These are phyloP conservation scores for Deroptyus accipitrinus DNA, from an alignment of 2,113 vertebrate genomes.

Conservation along the genomic window DNA sequence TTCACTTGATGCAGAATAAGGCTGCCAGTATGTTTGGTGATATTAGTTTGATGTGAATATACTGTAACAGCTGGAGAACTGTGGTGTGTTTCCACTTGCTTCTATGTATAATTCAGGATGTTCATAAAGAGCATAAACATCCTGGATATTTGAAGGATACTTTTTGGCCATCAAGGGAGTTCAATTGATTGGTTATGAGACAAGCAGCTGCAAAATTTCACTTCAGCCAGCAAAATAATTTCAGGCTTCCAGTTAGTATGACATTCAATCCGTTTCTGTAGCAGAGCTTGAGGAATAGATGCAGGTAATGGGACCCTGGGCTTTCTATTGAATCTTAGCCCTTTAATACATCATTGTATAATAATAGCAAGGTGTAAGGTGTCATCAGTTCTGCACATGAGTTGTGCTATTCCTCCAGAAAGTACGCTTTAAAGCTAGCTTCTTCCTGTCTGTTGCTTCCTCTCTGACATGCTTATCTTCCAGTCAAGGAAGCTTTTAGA, in stretches of 20 bases:
- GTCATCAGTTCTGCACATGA: not conserved
- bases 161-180: not conserved
- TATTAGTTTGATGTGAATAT: not conserved
- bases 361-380: not conserved
- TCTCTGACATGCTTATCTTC: not conserved
- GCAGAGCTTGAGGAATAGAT: not conserved
- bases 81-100: conserved; percentile 13
- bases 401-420: not conserved
- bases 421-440: not conserved
- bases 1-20: not conserved
- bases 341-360: not conserved
- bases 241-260: not conserved
- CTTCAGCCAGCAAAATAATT: not conserved
- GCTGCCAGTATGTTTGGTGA: not conserved
- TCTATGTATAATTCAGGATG: conserved; percentile 29
- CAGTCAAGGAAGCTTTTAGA: not conserved
- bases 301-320: not conserved
- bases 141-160: not conserved
- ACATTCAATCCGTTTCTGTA: not conserved
- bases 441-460: not conserved
- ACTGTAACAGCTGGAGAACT: not conserved
- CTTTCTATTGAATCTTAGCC: not conserved
- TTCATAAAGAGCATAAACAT: not conserved
- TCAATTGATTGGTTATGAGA: conserved; percentile 8
- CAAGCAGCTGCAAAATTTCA: not conserved